Evolutionary conservation across 2,797 vertebrate genomes (phyloP).

Genomic region (Vultur gryphus): DNA sequence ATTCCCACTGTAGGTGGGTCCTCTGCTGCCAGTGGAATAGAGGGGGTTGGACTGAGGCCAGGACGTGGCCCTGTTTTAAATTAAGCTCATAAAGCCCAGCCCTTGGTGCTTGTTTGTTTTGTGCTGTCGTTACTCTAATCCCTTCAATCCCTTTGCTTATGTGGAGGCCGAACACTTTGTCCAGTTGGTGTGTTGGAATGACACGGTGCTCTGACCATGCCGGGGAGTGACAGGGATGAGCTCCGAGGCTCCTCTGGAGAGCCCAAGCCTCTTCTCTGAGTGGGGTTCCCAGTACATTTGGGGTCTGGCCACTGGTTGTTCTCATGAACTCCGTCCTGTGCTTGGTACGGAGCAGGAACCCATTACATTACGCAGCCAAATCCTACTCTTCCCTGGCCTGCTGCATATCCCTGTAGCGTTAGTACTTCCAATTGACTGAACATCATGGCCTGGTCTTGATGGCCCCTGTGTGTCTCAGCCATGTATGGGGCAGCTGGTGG

Average conservation of each 20-base stretch:
- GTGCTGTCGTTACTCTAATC: constrained; percentile 28
- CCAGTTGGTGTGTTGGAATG: background rate
- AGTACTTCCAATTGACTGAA: background rate
- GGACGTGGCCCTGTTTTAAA: background rate
- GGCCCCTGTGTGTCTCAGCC: background rate
- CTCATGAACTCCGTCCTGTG: background rate
- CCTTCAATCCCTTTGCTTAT: constrained; percentile 11
- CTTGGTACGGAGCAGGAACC: background rate
- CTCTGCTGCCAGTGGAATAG: background rate
- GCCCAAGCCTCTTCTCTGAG: background rate
- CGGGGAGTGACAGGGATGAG: background rate
- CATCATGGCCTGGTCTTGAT: background rate
- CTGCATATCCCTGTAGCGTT: background rate
- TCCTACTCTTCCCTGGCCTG: background rate
- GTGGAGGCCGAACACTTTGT: background rate
- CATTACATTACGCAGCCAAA: background rate
- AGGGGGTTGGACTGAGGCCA: background rate
- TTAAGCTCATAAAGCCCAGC: background rate
- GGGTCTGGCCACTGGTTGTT: background rate
- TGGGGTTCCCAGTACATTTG: background rate
- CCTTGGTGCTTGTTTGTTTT: constrained; percentile 28
- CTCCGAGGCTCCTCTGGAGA: background rate
- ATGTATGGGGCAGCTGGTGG: background rate
- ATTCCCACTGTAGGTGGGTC: background rate
- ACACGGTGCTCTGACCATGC: rapidly evolving